Evolutionary conservation across 2,888 invertebrate genomes (phyloP).

Genomic region (Blastobasis lacticolella): DNA sequence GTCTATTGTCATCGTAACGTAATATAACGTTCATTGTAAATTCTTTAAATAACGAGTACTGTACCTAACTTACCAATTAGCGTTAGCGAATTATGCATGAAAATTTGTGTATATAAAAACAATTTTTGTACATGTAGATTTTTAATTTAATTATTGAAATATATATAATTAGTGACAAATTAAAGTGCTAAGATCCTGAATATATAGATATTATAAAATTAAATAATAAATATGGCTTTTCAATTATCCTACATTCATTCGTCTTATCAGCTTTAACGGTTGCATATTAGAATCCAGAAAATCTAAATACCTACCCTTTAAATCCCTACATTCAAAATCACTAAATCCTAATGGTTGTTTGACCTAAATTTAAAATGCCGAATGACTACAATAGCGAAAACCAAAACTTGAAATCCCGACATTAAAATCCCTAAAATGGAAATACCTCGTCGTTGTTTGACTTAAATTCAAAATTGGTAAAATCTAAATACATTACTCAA

Average conservation of each 20-base stretch:
- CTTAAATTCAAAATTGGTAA: too few species aligned
- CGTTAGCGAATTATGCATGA: constrained; percentile 48
- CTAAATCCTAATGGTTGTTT: too few species aligned
- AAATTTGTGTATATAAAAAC: constrained; percentile 64
- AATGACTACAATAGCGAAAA: too few species aligned
- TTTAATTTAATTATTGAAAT: constrained; percentile 65
- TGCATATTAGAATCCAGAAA: too few species aligned
- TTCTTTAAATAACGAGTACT: constrained; percentile 40
- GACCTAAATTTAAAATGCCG: too few species aligned
- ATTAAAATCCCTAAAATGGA: too few species aligned
- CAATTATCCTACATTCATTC: constrained; percentile 15
- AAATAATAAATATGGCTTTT: constrained; percentile 31
- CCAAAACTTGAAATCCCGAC: too few species aligned
- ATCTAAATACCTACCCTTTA: too few species aligned
- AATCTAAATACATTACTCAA: too few species aligned
- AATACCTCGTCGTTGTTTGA: too few species aligned
- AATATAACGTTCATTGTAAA: constrained; percentile 50
- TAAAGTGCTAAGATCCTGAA: constrained; percentile 66
- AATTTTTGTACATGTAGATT: constrained; percentile 71
- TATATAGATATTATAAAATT: constrained; percentile 47
- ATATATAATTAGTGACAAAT: constrained; percentile 53
- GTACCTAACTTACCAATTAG: constrained; percentile 55
- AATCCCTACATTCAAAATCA: too few species aligned
- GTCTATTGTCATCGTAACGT: constrained; percentile 39
- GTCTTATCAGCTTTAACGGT: neutral